Conservation (phyloP, 1,140 invertebrate genomes). For the Drosophila ambigua region DNA sequence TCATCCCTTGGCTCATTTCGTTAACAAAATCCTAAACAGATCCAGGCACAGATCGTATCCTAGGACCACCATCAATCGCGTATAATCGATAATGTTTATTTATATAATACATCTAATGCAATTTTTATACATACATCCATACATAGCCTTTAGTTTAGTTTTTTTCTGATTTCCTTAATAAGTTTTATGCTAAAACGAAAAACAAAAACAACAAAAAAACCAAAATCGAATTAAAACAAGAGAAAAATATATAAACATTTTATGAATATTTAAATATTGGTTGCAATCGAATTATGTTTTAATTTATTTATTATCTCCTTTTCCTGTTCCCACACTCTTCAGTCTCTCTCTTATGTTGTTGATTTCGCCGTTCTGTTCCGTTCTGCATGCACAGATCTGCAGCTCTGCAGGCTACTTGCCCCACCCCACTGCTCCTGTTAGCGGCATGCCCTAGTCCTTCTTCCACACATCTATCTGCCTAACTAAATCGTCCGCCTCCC, state of each 20-base stretch:
- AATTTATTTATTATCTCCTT: conserved; percentile 30
- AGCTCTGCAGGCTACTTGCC: conserved; percentile 14
- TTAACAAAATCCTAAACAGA: conserved; percentile 46
- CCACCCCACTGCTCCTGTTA: conserved; percentile 22
- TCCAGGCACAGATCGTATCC: conserved; percentile 16
- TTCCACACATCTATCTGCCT: too few relatives aligned
- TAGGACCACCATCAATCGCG: conserved; percentile 18
- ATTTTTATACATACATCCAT: conserved; percentile 41
- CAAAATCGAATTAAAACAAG: conserved; percentile 43
- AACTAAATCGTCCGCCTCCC: too few relatives aligned
- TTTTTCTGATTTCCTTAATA: conserved; percentile 78
- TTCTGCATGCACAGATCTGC: conserved; percentile 19
- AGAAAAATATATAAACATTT: conserved; percentile 69
- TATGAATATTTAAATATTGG: conserved; percentile 75
- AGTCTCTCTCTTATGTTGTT: conserved; percentile 40
- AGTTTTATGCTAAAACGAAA: conserved; percentile 57
- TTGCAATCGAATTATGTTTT: conserved; percentile 62
- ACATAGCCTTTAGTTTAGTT: conserved; percentile 24
- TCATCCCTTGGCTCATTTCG: conserved; percentile 50
- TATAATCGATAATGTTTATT: conserved; percentile 52
- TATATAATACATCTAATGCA: conserved; percentile 66
- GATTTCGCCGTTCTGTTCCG: conserved; percentile 31
- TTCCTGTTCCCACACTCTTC: conserved; percentile 12
- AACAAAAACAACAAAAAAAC: conserved; percentile 37
- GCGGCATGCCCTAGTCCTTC: conserved; percentile 31